Percentiles rank a stretch among this genome's conserved stretches.
phyloP scores from a whole-genome alignment of 2,888 invertebrate species.

The Ormyrus labotus region DNA sequence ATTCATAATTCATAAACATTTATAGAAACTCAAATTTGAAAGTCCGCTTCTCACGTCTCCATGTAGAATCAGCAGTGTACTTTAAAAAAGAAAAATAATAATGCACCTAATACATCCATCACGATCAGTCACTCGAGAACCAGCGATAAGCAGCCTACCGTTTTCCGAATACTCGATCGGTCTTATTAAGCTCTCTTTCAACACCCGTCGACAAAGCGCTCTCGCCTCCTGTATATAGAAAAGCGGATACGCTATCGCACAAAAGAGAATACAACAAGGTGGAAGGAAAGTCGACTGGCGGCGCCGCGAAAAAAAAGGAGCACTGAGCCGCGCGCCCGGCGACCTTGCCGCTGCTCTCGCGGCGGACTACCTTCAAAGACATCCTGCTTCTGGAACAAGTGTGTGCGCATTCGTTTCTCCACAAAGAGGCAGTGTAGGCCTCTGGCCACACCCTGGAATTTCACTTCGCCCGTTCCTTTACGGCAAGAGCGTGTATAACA shows the following conservation, averaged over 20 bases:
- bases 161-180: too few species aligned
- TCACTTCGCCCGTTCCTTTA: conserved; percentile 59
- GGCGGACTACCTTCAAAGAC: conserved; percentile 61
- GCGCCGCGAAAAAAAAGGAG: conserved; percentile 46
- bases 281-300: neutral
- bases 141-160: too few species aligned
- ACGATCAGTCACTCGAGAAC: too few species aligned
- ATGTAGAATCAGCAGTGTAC: too few species aligned
- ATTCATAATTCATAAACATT: too few species aligned
- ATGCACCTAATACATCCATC: too few species aligned
- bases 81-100: too few species aligned
- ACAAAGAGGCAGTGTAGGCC: conserved; percentile 52
- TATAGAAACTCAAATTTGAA: too few species aligned
- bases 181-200: neutral
- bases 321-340: conserved; percentile 8
- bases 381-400: conserved; percentile 55
- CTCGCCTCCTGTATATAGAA: neutral
- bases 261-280: neutral
- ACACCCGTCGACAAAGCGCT: conserved; percentile 7
- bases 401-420: conserved; percentile 15
- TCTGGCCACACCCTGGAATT: conserved; percentile 72
- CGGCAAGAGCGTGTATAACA: too few species aligned
- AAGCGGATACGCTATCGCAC: conserved; percentile 12
- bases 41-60: too few species aligned
- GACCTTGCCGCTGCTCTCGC: conserved; percentile 59